phyloP scores from a whole-genome alignment of 1,140 invertebrate genomes.

The Hyphantria cunea region DNA sequence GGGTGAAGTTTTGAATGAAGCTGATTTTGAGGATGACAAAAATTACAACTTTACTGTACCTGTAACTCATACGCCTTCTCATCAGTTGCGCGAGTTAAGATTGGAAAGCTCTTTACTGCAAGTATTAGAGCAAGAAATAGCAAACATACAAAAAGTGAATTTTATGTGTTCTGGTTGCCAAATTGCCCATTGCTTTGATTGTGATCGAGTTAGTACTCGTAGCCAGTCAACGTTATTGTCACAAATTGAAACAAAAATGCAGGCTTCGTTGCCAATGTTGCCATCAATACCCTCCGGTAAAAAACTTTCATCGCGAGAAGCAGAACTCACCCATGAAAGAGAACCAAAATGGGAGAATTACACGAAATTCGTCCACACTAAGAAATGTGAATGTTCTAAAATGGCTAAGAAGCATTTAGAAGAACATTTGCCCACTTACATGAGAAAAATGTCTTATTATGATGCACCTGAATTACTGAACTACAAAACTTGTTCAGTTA shows the following conservation, averaged over 20 bases:
- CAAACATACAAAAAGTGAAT: slow-evolving; percentile 46
- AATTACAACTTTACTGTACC: slow-evolving; percentile 55
- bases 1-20: slow-evolving; percentile 43
- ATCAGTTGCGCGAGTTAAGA: slow-evolving; percentile 50
- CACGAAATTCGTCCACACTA: slow-evolving; percentile 52
- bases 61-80: slow-evolving; percentile 44
- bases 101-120: slow-evolving; percentile 66
- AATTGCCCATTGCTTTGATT: slow-evolving; percentile 57
- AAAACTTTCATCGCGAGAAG: slow-evolving; percentile 40
- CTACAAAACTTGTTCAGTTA: slow-evolving; percentile 57
- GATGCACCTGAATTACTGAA: slow-evolving; percentile 51
- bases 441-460: slow-evolving; percentile 61
- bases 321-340: slow-evolving; percentile 49
- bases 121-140: slow-evolving; percentile 60
- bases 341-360: slow-evolving; percentile 69
- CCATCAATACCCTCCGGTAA: slow-evolving; percentile 32
- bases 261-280: not conserved
- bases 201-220: slow-evolving; percentile 25
- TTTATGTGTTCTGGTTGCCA: slow-evolving; percentile 49
- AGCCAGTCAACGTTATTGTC: not conserved
- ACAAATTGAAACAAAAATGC: not conserved
- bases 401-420: slow-evolving; percentile 59
- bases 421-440: slow-evolving; percentile 66
- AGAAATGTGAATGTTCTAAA: slow-evolving; percentile 54
- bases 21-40: slow-evolving; percentile 55